Evolutionary conservation across 2,888 invertebrate genomes (phyloP).

Genomic region (Drosophila mulleri): DNA sequence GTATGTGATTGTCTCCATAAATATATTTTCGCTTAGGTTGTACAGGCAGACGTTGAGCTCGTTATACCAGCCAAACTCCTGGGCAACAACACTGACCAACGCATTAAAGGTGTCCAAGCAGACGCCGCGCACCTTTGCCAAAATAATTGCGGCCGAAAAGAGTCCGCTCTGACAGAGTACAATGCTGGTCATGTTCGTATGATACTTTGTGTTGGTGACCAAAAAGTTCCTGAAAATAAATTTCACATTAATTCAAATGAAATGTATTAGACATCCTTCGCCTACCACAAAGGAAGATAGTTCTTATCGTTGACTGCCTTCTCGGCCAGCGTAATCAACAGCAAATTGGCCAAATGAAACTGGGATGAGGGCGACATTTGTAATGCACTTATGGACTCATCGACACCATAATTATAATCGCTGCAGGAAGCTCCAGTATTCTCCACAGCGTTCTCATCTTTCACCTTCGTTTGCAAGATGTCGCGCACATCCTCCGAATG

Average conservation of each 20-base stretch:
- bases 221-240: slow-evolving; percentile 83
- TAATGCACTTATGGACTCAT: slow-evolving; percentile 82
- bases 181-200: slow-evolving; percentile 85
- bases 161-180: slow-evolving; percentile 85
- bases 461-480: slow-evolving; percentile 68
- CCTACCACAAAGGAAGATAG: slow-evolving; percentile 84
- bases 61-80: slow-evolving; percentile 85
- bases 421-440: slow-evolving; percentile 82
- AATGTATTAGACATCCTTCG: not conserved
- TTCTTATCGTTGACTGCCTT: slow-evolving; percentile 84
- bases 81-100: slow-evolving; percentile 84
- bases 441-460: slow-evolving; percentile 37
- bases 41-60: slow-evolving; percentile 85
- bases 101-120: slow-evolving; percentile 85
- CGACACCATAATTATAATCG: slow-evolving; percentile 83
- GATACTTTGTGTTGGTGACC: slow-evolving; percentile 84
- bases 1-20: slow-evolving; percentile 85
- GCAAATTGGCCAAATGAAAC: slow-evolving; percentile 85
- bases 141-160: slow-evolving; percentile 83
- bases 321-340: slow-evolving; percentile 84
- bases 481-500: slow-evolving; percentile 83
- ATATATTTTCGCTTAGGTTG: slow-evolving; percentile 84
- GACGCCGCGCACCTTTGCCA: slow-evolving; percentile 84
- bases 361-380: slow-evolving; percentile 85
- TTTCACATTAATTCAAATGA: not conserved